Evolutionary conservation across 2,888 invertebrate species (phyloP).

Genomic region (Drosophila stalkeri): DNA sequence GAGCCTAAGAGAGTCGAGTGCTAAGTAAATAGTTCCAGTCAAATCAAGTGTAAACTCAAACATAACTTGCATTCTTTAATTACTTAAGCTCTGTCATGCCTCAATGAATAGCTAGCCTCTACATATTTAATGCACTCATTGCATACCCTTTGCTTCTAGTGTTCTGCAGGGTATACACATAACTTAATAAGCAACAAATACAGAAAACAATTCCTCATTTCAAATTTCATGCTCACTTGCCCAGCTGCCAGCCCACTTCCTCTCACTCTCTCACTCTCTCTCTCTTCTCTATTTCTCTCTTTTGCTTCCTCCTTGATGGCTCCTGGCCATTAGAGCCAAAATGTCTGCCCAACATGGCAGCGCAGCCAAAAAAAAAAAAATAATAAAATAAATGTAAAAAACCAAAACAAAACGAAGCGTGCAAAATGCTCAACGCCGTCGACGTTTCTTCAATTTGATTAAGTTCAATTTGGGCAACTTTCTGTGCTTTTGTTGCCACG

Average conservation of each 20-base stretch:
- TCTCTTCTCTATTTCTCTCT: background rate
- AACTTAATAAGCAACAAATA: slow-evolving; percentile 18
- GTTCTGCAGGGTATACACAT: slow-evolving; percentile 16
- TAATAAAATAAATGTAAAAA: background rate
- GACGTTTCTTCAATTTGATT: slow-evolving; percentile 67
- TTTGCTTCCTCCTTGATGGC: background rate
- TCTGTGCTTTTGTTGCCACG: slow-evolving; percentile 49
- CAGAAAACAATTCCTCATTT: slow-evolving; percentile 48
- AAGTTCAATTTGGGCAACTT: slow-evolving; percentile 72
- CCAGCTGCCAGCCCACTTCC: slow-evolving; percentile 7
- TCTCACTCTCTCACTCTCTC: background rate
- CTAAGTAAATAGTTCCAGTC: background rate
- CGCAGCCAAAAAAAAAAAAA: slow-evolving; percentile 16
- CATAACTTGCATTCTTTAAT: background rate
- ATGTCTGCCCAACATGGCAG: slow-evolving; percentile 51
- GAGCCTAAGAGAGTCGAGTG: slow-evolving; percentile 15
- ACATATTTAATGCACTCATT: background rate
- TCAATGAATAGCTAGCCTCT: background rate
- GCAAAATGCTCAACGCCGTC: slow-evolving; percentile 64
- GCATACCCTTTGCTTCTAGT: background rate
- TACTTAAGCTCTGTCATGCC: background rate
- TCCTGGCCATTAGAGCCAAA: slow-evolving; percentile 45
- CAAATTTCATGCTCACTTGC: slow-evolving; percentile 61
- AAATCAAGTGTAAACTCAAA: background rate
- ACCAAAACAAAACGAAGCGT: slow-evolving; percentile 63